Evolutionary conservation across 1,140 invertebrate genomes (phyloP), one percentile per base, ranked within the genome.

Genomic region (Sarcophaga peregrina): DNA sequence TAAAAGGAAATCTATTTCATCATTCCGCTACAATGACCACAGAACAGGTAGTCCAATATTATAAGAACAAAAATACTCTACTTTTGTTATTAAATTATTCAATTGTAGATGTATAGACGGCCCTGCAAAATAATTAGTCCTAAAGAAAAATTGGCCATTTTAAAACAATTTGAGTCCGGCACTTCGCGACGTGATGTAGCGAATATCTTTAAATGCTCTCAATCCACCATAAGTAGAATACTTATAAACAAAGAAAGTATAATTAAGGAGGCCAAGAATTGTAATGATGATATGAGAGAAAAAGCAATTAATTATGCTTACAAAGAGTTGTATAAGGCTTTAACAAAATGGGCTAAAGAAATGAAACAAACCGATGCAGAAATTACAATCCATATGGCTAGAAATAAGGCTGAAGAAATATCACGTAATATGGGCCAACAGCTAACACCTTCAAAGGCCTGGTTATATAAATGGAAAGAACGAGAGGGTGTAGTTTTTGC

Each of bases 401-500:
- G 50, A 20, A n/a, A 50, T 11, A 78, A 78, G 10, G 75, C 47
- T 4, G 47, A 78, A 11, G 75, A 78, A 15, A 15, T 78, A 10
- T 17, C n/a, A 13, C 17, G 17, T 25, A n/a, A 9, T 11, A 25
- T 50, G n/a, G 75, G 75, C 15, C 47, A 52, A 48, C n/a, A 50
- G 0, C 11, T 52, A 2, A 15, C 8, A 9, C 48, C 46, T 20
- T 78, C 75, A 17, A 50, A 47, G 20, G 46, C 8, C 9, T 78
- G 75, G 75, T 15, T 78, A 20, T 78, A 25, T n/a, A 78, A 50
- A 10, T 78, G 75, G 75, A 50, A 52, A 13, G 75, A 48, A 17
- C 25, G 75, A 5, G 47, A 78, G 25, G 50, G 50, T 78, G 9
- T 20, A 20, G 47, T 20, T 52, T 78, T 78, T 25, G 17, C 0